Conservation (phyloP, 2,888 invertebrate species). For the Pandemis heparana region DNA sequence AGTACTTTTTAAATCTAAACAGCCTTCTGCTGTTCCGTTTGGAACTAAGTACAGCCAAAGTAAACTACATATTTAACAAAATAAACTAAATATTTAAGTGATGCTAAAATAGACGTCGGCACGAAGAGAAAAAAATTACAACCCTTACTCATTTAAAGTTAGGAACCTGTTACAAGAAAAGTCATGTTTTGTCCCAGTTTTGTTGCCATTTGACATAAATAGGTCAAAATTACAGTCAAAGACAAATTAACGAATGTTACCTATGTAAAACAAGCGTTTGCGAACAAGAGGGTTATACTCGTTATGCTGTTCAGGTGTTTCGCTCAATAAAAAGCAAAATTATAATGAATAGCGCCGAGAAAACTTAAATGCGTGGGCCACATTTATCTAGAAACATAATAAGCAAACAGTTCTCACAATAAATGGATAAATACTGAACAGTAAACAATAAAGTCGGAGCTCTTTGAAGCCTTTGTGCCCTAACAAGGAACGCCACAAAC, state of each 20-base stretch:
- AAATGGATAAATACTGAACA: slow-evolving; percentile 9
- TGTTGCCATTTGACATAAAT: too few relatives aligned
- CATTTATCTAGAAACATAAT: slow-evolving; percentile 12
- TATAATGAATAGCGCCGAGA: neutral
- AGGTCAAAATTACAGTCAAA: too few relatives aligned
- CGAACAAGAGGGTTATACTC: neutral
- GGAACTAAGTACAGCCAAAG: neutral
- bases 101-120: too few relatives aligned
- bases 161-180: too few relatives aligned
- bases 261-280: too few relatives aligned
- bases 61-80: too few relatives aligned
- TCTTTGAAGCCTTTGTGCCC: slow-evolving; percentile 26
- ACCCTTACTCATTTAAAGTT: too few relatives aligned
- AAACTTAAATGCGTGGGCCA: neutral
- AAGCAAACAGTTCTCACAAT: slow-evolving; percentile 14
- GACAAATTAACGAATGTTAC: too few relatives aligned
- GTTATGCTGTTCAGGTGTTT: neutral
- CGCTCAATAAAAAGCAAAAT: neutral
- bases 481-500: slow-evolving; percentile 19
- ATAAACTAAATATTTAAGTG: too few relatives aligned
- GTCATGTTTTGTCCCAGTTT: too few relatives aligned
- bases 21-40: neutral
- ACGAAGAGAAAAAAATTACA: too few relatives aligned
- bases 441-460: slow-evolving; percentile 6
- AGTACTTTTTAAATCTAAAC: neutral